Evolutionary conservation across 2,113 vertebrate genomes (phyloP), one percentile per base, ranked within the genome.

Genomic region (Buteo buteo): DNA sequence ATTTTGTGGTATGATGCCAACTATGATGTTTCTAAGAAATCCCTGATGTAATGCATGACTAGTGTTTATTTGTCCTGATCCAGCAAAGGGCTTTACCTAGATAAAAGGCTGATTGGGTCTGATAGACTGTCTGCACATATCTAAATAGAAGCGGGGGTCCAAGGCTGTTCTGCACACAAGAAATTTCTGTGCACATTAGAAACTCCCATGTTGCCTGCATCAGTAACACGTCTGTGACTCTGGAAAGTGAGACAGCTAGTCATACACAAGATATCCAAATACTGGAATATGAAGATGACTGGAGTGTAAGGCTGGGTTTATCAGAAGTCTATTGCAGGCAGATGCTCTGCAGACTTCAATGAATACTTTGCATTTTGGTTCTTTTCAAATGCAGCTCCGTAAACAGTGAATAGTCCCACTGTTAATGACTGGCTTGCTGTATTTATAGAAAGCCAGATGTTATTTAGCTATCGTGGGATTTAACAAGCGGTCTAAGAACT

Each of bases 381-480:
- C 85, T 90, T 96, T 94, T 92, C 82, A 96, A 88, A 83, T 64
- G 45, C 54, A 83, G 87, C 82, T 96, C 92, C 90, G 64, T 82
- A 93, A 95, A 92, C 64, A 74, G 42, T 86, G 91, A 97, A 94
- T 90, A 93, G 82, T 78, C 49, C 72, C 76, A 88, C 67, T 88
- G 96, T 94, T 96, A 94, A 93, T 86, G 72, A 86, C 52, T 86
- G 36, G 42, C 55, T 92, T 86, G 82, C 64, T 36, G 42, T 96
- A 95, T 91, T 94, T 96, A 90, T 93, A 93, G 95, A 90, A 86
- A 62, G 55, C 72, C 96, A 95, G 96, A 92, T 96, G 94, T 92
- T 93, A 90, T 78, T 94, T 84, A 95, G 76, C 88, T 82, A 74
- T 77, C 40, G 44, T 64, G 64, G 67, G 80, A 88, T 94, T 93